A percentile compares a stretch with the other conserved stretches of the same genome.
Conservation (phyloP, 2,113 vertebrate species). For the Epinephelus moara region DNA sequence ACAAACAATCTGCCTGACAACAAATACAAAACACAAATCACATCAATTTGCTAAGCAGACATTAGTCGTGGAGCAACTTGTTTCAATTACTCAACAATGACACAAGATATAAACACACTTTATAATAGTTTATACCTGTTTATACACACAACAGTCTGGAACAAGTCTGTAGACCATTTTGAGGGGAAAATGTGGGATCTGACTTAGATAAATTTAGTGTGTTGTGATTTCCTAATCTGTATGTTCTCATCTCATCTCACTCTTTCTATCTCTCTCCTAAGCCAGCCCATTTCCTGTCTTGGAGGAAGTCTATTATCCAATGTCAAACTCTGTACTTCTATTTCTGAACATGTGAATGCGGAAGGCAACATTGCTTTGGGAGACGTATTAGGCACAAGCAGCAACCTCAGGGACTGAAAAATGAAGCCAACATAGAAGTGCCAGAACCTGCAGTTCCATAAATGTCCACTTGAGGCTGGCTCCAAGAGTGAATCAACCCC, state of each 20-base stretch:
- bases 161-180: not conserved
- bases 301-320: conserved; percentile 33
- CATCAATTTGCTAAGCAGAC: not conserved
- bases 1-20: too few relatives aligned
- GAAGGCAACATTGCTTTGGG: not conserved
- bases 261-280: not conserved
- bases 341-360: not conserved
- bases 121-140: conserved; percentile 8
- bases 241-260: conserved; percentile 23
- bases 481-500: too few relatives aligned
- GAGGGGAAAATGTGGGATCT: not conserved
- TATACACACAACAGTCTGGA: conserved; percentile 3
- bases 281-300: conserved; percentile 36
- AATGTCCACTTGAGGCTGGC: too few relatives aligned
- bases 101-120: conserved; percentile 4
- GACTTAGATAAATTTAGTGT: not conserved
- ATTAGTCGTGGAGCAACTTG: not conserved
- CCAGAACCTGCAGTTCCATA: too few relatives aligned
- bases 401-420: too few relatives aligned
- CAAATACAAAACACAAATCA: not conserved
- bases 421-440: too few relatives aligned
- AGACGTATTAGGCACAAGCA: not conserved
- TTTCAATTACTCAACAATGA: not conserved
- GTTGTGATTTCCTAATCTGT: conserved; percentile 13
- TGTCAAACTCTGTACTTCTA: not conserved